Base-by-base conservation (phyloP, 2,888 invertebrate species). In the Ypsolopha scabrella region DNA sequence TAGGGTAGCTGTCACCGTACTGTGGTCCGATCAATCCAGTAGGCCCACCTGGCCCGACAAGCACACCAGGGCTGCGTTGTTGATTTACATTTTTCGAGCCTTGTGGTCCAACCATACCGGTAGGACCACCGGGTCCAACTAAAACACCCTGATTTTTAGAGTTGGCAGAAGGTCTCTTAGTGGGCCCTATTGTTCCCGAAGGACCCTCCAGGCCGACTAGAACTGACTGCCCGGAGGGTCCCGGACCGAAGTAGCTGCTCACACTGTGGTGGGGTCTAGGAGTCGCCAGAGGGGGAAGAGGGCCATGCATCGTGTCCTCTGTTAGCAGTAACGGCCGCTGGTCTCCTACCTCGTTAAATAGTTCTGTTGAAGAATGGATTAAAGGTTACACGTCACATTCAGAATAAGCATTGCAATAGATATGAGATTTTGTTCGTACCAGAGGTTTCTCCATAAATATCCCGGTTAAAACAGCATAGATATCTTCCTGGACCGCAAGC, bases 401-500 rank as follows among this genome's bases (percentile, higher is more conserved):
- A 6, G 9, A 39, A 39, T 39, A 11, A 39, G 39, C 11, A 2
- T n/a, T 39, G 39, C 6, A 24, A 24, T 24, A 38, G n/a, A 38
- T 38, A 38, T 38, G n/a, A 10, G 38, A 10, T 38, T 38, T 38
- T 38, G 38, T 10, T 39, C 11, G 1, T 41, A 11, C 41, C 13
- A 7, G 7, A 41, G 13, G n/a, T 13, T 41, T 41, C 11, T 24
- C 24, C 24, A 24, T 2, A 41, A 39, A 39, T 39, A 7, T 11
- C 11, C 41, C 11, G n/a, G 11, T 11, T 41, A 41, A 41, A 41
- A n/a, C 92, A 92, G 65, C 92, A 92, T 55, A 91, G 88, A 57
- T 83, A 88, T 66, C 90, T 90, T 7, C 90, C 90, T 0, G 73
- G 72, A 36, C 90, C 90, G 60, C 92, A 92, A 14, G 88, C 87